phyloP scores from a whole-genome alignment of 2,888 invertebrate genomes.

The Ophraella communa region DNA sequence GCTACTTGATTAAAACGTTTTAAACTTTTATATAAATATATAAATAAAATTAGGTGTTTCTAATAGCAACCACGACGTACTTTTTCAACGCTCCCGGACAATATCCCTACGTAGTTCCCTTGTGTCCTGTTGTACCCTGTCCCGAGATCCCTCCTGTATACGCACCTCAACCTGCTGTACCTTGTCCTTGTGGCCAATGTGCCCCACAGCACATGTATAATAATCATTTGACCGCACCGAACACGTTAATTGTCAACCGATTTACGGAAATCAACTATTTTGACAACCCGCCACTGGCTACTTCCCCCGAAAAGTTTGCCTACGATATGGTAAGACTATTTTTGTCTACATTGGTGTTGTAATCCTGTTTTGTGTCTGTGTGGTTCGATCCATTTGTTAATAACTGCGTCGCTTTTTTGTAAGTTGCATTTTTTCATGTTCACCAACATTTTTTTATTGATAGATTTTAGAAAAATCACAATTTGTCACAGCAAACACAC shows the following conservation, averaged over 20 bases:
- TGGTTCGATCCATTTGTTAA: not conserved
- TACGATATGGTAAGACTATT: conserved; percentile 57
- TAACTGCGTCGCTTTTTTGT: conserved; percentile 19
- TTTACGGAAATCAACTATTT: conserved; percentile 62
- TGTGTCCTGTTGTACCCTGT: conserved; percentile 58
- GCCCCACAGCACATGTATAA: conserved; percentile 61
- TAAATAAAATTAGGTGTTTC: conserved; percentile 12
- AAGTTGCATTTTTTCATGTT: conserved; percentile 14
- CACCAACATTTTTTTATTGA: no score
- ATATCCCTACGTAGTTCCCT: conserved; percentile 61
- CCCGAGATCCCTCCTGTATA: conserved; percentile 52
- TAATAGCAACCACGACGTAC: conserved; percentile 59
- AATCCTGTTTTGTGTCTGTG: conserved; percentile 26
- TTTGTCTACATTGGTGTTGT: conserved; percentile 31
- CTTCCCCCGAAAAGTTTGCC: conserved; percentile 54
- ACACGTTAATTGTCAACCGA: conserved; percentile 59
- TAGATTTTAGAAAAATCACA: no score
- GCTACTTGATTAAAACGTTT: conserved; percentile 12
- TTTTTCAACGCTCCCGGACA: conserved; percentile 60
- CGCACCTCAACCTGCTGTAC: conserved; percentile 61
- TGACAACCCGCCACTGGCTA: conserved; percentile 54
- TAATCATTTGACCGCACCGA: conserved; percentile 46
- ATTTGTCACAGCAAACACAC: no score
- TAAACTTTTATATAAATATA: not conserved
- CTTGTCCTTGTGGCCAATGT: conserved; percentile 67